Conservation (phyloP, 2,888 invertebrate genomes). For the Nasonovia ribisnigri region DNA sequence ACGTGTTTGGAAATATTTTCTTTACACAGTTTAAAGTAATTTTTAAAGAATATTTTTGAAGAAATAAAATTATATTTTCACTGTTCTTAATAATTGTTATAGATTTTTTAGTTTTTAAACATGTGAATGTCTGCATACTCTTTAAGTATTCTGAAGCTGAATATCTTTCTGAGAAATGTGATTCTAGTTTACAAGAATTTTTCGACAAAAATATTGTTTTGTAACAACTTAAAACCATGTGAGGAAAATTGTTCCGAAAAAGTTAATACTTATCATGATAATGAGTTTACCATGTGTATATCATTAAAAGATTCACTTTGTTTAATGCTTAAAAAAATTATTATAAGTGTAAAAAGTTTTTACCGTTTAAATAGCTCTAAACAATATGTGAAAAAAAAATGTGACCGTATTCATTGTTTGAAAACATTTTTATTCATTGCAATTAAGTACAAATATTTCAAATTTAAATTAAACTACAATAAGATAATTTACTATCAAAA, state of each 20-base stretch:
- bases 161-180: background rate
- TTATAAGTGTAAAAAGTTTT: background rate
- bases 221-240: background rate
- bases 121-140: background rate
- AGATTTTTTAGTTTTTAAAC: background rate
- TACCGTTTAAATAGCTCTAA: conserved; percentile 26
- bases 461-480: conserved; percentile 47
- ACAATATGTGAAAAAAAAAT: conserved; percentile 1
- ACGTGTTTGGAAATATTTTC: background rate
- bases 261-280: background rate
- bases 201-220: background rate
- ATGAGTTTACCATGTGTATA: background rate
- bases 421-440: conserved; percentile 48
- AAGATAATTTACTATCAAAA: conserved; percentile 51
- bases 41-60: background rate
- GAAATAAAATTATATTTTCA: background rate
- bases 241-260: background rate
- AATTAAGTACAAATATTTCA: conserved; percentile 35
- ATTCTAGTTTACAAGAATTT: background rate
- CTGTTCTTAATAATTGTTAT: no score
- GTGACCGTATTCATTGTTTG: conserved; percentile 19
- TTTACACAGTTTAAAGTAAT: background rate
- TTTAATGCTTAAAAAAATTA: background rate
- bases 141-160: background rate
- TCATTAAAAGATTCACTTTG: no score